phyloP scores from a whole-genome alignment of 2,113 vertebrate genomes.

The Ifrita kowaldi region DNA sequence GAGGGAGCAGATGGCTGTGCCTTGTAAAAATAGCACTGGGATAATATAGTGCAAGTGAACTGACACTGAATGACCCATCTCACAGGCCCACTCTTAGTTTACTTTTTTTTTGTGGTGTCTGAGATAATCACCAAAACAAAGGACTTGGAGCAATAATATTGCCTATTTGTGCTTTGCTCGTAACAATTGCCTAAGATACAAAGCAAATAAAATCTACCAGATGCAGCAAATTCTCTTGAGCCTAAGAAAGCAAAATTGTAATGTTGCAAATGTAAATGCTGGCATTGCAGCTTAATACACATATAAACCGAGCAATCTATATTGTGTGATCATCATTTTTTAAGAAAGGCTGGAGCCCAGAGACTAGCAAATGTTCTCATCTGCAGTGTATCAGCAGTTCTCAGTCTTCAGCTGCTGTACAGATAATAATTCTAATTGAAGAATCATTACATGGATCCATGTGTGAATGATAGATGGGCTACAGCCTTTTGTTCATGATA shows the following conservation, averaged over 20 bases:
- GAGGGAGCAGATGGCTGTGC: not conserved
- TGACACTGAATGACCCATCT: constrained; percentile 2
- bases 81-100: not conserved
- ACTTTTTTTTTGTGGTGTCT: not conserved
- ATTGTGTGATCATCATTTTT: constrained; percentile 67
- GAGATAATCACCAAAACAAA: not conserved
- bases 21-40: not conserved
- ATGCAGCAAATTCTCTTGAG: constrained; percentile 48
- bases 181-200: constrained; percentile 46
- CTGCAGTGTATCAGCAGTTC: constrained; percentile 72
- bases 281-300: constrained; percentile 53
- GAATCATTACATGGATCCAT: constrained; percentile 70
- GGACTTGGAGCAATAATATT: constrained; percentile 12
- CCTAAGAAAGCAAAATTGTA: constrained; percentile 29
- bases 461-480: constrained; percentile 59
- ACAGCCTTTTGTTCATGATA: constrained; percentile 19
- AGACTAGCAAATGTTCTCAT: constrained; percentile 63
- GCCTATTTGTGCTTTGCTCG: not conserved
- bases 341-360: constrained; percentile 65
- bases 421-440: constrained; percentile 76
- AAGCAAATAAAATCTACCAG: constrained; percentile 41
- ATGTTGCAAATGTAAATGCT: constrained; percentile 53
- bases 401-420: constrained; percentile 65
- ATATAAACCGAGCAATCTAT: constrained; percentile 49
- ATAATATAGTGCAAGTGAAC: not conserved